Conservation (phyloP, 1,140 invertebrate genomes). For the Trinorchestia longiramus region DNA sequence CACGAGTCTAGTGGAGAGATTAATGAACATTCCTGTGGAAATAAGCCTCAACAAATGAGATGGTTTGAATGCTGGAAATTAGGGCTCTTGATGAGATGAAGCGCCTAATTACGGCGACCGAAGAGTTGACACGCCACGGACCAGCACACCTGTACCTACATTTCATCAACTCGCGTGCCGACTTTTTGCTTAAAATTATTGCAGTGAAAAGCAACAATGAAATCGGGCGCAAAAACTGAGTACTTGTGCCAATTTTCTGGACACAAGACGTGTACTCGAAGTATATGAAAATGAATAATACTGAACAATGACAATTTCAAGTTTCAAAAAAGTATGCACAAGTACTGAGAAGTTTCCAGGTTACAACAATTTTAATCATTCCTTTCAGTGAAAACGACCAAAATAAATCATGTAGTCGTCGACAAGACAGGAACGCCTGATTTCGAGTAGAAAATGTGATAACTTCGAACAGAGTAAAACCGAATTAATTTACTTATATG, state of each 20-base stretch:
- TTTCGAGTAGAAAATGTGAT: too few species aligned
- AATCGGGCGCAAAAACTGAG: background rate
- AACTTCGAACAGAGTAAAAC: too few species aligned
- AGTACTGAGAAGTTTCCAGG: too few species aligned
- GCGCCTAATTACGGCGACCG: background rate
- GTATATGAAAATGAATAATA: background rate
- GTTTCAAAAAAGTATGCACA: too few species aligned
- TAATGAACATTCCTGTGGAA: background rate
- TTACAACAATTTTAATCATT: too few species aligned
- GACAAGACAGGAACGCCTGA: too few species aligned
- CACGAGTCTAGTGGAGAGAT: background rate
- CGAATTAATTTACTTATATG: too few species aligned
- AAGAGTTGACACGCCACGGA: background rate
- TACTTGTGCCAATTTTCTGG: background rate
- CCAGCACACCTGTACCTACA: background rate
- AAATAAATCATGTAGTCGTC: too few species aligned
- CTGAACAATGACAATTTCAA: background rate
- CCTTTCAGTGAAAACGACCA: too few species aligned
- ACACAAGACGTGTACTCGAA: background rate
- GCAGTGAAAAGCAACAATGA: background rate
- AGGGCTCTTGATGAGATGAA: background rate
- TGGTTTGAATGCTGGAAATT: background rate
- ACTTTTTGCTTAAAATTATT: background rate
- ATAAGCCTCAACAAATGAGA: background rate
- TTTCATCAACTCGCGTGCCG: background rate